Percentiles rank a stretch among this genome's conserved stretches.
Evolutionary conservation across 1,140 invertebrate species (phyloP).

Genomic region (Pachypeltis micranthus): DNA sequence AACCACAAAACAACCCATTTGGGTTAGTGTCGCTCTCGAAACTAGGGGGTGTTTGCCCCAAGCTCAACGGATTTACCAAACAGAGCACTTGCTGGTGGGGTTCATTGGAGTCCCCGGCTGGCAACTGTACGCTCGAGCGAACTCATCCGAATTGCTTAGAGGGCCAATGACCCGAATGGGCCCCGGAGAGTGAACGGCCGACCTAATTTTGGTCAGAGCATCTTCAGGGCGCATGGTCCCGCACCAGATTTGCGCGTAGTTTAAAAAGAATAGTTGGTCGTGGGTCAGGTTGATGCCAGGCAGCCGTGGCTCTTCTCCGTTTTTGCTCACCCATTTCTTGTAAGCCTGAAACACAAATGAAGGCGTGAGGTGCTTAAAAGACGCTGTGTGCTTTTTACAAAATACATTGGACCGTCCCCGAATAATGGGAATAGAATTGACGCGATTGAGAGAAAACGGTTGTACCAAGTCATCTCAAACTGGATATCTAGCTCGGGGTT

Average conservation of each 20-base stretch:
- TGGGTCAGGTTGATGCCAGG: conserved; percentile 73
- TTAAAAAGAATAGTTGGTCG: conserved; percentile 79
- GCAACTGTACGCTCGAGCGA: conserved; percentile 68
- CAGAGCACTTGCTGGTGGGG: conserved; percentile 76
- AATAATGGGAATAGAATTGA: no score
- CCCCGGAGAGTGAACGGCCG: conserved; percentile 89
- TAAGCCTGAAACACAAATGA: conserved; percentile 58
- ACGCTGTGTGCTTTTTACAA: no score
- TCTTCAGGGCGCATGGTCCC: conserved; percentile 93
- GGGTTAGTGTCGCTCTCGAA: no score
- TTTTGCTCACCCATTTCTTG: conserved; percentile 57
- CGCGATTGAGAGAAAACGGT: no score
- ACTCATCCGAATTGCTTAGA: conserved; percentile 83
- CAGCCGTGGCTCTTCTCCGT: conserved; percentile 57
- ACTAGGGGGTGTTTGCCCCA: no score
- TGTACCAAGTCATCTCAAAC: no score
- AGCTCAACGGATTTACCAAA: conserved; percentile 82
- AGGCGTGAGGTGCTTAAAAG: no score
- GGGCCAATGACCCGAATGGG: conserved; percentile 83
- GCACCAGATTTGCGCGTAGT: conserved; percentile 93
- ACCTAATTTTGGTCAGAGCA: conserved; percentile 83
- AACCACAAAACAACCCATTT: no score
- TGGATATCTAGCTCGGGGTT: no score
- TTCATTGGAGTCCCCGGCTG: conserved; percentile 70
- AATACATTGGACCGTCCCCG: no score